phyloP scores from a whole-genome alignment of 2,797 vertebrate species.

The Galago senegalensis region DNA sequence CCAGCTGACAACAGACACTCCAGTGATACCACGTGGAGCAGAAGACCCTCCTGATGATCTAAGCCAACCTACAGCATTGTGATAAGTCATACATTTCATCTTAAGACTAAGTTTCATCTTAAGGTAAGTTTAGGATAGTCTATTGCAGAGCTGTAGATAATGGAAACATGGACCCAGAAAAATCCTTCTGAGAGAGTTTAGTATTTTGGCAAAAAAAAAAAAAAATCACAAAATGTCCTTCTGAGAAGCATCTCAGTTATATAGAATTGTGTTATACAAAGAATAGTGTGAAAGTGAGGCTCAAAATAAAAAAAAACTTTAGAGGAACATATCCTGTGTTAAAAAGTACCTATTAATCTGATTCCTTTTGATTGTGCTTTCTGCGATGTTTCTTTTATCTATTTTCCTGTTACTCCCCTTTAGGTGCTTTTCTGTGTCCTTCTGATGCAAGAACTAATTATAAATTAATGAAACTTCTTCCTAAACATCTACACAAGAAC shows the following conservation, averaged over 20 bases:
- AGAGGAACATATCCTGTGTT: neutral
- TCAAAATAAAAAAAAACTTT: neutral
- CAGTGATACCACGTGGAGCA: neutral
- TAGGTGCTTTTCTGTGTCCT: neutral
- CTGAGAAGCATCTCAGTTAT: neutral
- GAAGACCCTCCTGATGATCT: neutral
- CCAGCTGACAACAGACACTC: neutral
- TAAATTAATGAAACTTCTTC: neutral
- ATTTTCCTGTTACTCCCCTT: neutral
- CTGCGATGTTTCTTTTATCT: neutral
- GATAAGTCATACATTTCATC: neutral
- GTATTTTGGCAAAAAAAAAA: neutral
- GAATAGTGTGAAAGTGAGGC: neutral
- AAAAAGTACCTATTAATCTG: neutral
- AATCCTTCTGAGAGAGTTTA: conserved; percentile 4
- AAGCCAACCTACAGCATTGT: neutral
- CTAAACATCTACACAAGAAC: neutral
- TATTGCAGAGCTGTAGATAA: neutral
- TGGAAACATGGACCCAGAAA: neutral
- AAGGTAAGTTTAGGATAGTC: neutral
- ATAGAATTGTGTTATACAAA: conserved; percentile 12
- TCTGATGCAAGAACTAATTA: neutral
- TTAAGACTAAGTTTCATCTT: neutral
- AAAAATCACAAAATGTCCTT: neutral
- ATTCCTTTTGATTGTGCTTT: neutral